Evolutionary conservation across 2,797 vertebrate species (phyloP).

Genomic region (Cynopterus sphinx): DNA sequence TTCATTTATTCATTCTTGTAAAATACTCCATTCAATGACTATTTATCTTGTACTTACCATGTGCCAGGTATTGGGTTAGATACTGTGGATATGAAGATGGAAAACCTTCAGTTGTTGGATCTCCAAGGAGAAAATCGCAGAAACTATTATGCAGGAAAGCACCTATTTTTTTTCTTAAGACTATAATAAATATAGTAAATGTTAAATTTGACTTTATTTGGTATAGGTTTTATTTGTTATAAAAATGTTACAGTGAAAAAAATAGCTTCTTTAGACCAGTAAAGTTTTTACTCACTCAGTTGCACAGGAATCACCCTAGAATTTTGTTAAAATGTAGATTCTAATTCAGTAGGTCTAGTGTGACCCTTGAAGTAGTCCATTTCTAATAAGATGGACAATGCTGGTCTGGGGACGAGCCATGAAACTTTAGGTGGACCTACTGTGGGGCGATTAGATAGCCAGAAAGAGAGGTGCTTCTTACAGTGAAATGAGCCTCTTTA

Average conservation of each 20-base stretch:
- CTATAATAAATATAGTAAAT: neutral
- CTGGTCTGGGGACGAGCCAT: neutral
- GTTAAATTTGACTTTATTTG: conserved; percentile 31
- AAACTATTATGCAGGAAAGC: neutral
- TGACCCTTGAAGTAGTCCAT: neutral
- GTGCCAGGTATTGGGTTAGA: neutral
- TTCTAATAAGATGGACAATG: neutral
- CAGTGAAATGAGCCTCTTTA: conserved; percentile 38
- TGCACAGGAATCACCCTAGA: neutral
- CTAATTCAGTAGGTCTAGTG: neutral
- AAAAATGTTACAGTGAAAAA: neutral
- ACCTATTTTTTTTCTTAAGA: neutral
- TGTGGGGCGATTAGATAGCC: neutral
- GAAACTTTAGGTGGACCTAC: neutral
- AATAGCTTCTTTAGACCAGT: neutral
- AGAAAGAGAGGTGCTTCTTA: conserved; percentile 19
- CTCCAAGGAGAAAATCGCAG: neutral
- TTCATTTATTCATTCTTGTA: conserved; percentile 46
- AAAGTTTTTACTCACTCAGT: neutral
- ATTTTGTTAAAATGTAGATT: neutral
- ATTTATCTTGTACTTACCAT: neutral
- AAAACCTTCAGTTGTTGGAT: neutral
- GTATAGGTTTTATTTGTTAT: conserved; percentile 20
- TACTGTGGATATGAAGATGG: neutral
- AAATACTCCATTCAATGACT: neutral